Percentiles rank a stretch among this genome's conserved stretches.
These are phyloP conservation scores for Calliopum simillimum DNA, from an alignment of 2,888 invertebrate genomes.

Conservation along the genomic window DNA sequence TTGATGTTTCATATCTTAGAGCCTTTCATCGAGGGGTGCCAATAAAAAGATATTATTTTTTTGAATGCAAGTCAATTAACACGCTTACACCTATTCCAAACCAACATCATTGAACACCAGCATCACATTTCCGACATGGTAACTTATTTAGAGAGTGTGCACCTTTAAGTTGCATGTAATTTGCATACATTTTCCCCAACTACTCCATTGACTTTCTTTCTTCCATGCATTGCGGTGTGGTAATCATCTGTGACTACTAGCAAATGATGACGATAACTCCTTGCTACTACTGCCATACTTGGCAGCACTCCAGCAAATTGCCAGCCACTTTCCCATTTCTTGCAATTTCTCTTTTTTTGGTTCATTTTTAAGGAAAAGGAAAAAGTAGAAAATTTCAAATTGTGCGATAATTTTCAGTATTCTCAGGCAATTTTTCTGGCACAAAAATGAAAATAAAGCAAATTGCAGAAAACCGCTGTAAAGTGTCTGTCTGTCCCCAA, in stretches of 20 bases:
- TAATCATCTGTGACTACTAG: not conserved
- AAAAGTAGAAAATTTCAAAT: not conserved
- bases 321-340: constrained; percentile 1
- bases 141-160: not conserved
- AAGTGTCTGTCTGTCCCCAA: not conserved
- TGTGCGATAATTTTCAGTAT: not conserved
- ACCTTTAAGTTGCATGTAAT: constrained; percentile 1
- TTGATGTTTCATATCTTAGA: too few species aligned
- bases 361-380: too few species aligned
- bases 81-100: too few species aligned
- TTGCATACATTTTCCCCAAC: not conserved
- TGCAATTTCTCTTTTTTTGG: not conserved
- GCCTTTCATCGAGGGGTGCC: too few species aligned
- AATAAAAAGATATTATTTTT: too few species aligned
- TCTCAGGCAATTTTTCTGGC: constrained; percentile 7
- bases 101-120: too few species aligned
- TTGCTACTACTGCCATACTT: constrained; percentile 14
- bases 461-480: not conserved
- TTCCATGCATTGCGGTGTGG: constrained; percentile 11
- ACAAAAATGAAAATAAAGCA: not conserved
- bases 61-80: too few species aligned
- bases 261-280: not conserved
- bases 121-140: not conserved
- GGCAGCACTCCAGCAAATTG: constrained; percentile 4
- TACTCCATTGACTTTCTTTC: too few species aligned